A percentile compares a stretch with the other conserved stretches of the same genome.
Evolutionary conservation across 2,797 vertebrate genomes (phyloP).

Genomic region (Eulemur rubriventer): DNA sequence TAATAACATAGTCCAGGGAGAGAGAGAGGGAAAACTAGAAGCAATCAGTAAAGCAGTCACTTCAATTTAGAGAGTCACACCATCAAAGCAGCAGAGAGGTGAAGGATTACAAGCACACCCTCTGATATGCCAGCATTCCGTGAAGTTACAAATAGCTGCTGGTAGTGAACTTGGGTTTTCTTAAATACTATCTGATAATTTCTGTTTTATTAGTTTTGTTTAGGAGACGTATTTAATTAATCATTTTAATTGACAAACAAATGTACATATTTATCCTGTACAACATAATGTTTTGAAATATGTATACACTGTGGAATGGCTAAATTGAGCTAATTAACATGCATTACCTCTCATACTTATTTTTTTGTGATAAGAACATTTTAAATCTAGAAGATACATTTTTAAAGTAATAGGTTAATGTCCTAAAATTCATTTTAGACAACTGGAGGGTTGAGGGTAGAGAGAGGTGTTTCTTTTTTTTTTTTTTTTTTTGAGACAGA

Average conservation of each 20-base stretch:
- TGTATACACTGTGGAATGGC: not conserved
- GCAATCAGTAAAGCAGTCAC: not conserved
- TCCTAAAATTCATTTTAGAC: slow-evolving; percentile 37
- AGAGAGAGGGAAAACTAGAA: not conserved
- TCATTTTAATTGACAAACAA: not conserved
- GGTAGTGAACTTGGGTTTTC: not conserved
- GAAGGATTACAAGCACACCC: not conserved
- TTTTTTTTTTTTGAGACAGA: no score
- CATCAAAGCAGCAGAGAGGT: not conserved
- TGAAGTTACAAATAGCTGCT: not conserved
- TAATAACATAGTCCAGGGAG: not conserved
- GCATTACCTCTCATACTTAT: not conserved
- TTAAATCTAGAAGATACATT: not conserved
- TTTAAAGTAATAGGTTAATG: slow-evolving; percentile 4
- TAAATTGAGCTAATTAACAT: not conserved
- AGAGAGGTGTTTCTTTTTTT: no score
- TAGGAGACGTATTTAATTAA: not conserved
- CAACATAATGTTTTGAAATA: not conserved
- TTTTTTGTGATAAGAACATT: not conserved
- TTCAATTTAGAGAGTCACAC: not conserved
- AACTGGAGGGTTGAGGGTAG: not conserved
- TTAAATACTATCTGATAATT: not conserved
- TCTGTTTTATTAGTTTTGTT: slow-evolving; percentile 25
- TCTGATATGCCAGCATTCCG: not conserved
- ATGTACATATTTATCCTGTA: not conserved